These are phyloP conservation scores for Drosophila meridiana DNA, from an alignment of 2,888 invertebrate genomes.

Conservation along the genomic window DNA sequence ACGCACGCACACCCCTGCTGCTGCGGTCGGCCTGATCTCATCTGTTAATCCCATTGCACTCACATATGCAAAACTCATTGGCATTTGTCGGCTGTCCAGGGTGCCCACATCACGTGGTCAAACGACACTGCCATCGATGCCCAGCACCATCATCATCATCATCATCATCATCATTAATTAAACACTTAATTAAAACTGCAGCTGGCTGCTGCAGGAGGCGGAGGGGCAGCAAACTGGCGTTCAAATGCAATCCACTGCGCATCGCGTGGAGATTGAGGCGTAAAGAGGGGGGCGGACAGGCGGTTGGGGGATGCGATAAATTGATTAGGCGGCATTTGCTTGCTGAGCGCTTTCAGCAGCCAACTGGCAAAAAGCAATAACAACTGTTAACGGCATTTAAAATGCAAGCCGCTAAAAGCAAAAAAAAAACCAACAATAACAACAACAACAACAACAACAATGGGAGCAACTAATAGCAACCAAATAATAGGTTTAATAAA, in stretches of 20 bases:
- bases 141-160: slow-evolving; percentile 11
- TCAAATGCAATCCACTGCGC: slow-evolving; percentile 19
- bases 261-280: slow-evolving; percentile 6
- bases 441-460: slow-evolving; percentile 28
- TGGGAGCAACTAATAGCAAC: slow-evolving; percentile 32
- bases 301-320: slow-evolving; percentile 22
- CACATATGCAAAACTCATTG: slow-evolving; percentile 56
- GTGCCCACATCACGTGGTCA: slow-evolving; percentile 35
- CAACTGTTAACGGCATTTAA: slow-evolving; percentile 35
- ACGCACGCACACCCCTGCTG: neutral
- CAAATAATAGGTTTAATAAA: slow-evolving; percentile 48
- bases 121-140: slow-evolving; percentile 36
- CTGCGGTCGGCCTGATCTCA: slow-evolving; percentile 35
- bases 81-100: slow-evolving; percentile 34
- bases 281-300: neutral
- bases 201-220: slow-evolving; percentile 12
- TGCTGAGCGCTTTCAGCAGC: slow-evolving; percentile 40
- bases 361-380: slow-evolving; percentile 33
- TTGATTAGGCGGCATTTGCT: slow-evolving; percentile 60
- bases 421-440: slow-evolving; percentile 11
- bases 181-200: slow-evolving; percentile 79
- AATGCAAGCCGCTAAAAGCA: slow-evolving; percentile 48
- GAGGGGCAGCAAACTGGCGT: neutral
- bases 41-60: slow-evolving; percentile 50
- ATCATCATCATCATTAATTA: slow-evolving; percentile 72